Base-by-base conservation (phyloP, 2,888 invertebrate genomes). In the Arrhopalites spinosus region DNA sequence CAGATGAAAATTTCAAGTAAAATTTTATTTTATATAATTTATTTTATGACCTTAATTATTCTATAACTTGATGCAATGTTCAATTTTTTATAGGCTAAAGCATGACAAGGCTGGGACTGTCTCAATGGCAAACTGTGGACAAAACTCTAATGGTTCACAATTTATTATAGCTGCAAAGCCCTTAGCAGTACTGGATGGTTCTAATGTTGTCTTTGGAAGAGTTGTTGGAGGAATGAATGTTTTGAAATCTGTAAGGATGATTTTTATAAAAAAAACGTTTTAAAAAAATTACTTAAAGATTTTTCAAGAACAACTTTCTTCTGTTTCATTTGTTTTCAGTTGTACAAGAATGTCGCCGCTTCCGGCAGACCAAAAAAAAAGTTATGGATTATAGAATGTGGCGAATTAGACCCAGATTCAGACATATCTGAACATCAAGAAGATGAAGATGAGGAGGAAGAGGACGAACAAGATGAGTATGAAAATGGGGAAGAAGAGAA, bases 101-200 rank as follows among this genome's bases (percentile, higher is more conserved):
- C 82, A 82, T 63, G 72, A 74, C 53, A 73, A 78, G 25, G 72
- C 79, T 3, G 81, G 81, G 61, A 78, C 71, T 11, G 77, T 82
- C 1, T 78, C 81, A 30, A 82, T 82, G 82, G 81, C 78, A 23
- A 81, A 81, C 59, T 75, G 74, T 63, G 82, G 81, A n/a, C 74
- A 74, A 70, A 78, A 81, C 47, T 75, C 80, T 8, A 80, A 79
- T 67, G 81, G 81, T 1, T 79, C 79, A 0, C 82, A 82, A 50
- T 82, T 82, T 47, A 78, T 82, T 15, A 82, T 82, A 23, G 78
- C 79, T 1, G 81, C 81, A 1, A 79, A 78, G 61, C 75, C 75
- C 56, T 53, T 81, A n/a, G 66, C 80, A 45, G 77, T 79, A 7
- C 73, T 82, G 2, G 81, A 82, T 73, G 79, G 79, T 36, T 69